A percentile compares a stretch with the other conserved stretches of the same genome.
These are phyloP conservation scores for Pollimyrus isidori DNA, from an alignment of 2,113 vertebrate genomes.

Conservation along the genomic window DNA sequence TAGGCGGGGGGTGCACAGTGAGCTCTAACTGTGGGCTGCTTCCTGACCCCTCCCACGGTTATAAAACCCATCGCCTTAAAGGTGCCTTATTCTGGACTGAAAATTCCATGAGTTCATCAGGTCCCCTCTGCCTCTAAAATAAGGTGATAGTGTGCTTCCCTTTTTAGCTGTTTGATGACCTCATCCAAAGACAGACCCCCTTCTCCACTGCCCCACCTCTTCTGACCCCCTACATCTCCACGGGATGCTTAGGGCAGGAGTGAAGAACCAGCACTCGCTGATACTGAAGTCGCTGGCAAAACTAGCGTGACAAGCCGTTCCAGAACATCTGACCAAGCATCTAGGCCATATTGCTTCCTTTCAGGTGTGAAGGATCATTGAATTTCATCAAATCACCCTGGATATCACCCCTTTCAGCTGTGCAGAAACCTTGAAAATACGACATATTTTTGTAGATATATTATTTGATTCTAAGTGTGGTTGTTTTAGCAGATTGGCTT, in stretches of 20 bases:
- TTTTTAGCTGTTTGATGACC: not conserved
- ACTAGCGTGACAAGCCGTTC: not conserved
- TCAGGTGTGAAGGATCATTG: not conserved
- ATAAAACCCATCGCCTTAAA: not conserved
- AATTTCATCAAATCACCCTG: not conserved
- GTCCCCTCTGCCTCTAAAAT: not conserved
- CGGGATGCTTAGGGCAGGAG: not conserved
- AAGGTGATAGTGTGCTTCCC: not conserved
- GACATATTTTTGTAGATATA: not conserved
- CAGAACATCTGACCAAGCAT: not conserved
- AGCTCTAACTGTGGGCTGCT: slow-evolving; percentile 29
- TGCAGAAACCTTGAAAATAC: not conserved
- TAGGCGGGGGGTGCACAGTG: slow-evolving; percentile 42
- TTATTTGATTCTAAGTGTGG: not conserved
- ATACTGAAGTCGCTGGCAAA: not conserved
- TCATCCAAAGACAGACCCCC: not conserved
- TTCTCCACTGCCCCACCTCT: not conserved
- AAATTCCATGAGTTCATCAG: not conserved
- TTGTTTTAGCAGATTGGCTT: not conserved
- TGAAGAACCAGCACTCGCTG: not conserved
- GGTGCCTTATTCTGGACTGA: slow-evolving; percentile 10
- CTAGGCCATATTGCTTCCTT: not conserved
- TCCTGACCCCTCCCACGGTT: not conserved
- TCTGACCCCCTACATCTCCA: not conserved
- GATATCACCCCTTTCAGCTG: not conserved